Conservation (phyloP, 2,888 invertebrate genomes). For the Polydrusus tereticollis region DNA sequence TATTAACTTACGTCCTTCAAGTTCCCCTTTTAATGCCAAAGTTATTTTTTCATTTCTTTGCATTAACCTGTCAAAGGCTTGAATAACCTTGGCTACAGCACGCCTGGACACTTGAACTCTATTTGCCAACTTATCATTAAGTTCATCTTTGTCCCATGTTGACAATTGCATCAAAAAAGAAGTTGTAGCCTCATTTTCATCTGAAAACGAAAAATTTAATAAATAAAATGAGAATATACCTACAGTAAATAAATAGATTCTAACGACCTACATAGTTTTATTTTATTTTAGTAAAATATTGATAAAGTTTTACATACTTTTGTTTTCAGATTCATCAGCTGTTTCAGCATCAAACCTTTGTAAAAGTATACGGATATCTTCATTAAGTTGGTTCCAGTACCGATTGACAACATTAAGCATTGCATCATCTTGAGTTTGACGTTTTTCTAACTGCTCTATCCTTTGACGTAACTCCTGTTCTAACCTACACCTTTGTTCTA, state of each 20-base stretch:
- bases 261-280: no score
- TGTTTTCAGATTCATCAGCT: constrained; percentile 94
- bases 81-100: constrained; percentile 96
- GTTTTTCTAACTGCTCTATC: constrained; percentile 93
- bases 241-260: no score
- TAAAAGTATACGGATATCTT: constrained; percentile 93
- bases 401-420: constrained; percentile 97
- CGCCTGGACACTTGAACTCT: constrained; percentile 96
- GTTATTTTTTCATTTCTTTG: constrained; percentile 97
- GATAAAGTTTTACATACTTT: constrained; percentile 74
- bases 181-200: constrained; percentile 96
- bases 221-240: constrained; percentile 48
- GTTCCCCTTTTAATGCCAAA: constrained; percentile 86
- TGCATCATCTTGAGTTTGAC: constrained; percentile 97
- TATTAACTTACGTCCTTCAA: constrained; percentile 74
- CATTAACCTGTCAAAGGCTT: constrained; percentile 95
- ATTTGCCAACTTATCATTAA: constrained; percentile 96
- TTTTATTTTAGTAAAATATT: neutral
- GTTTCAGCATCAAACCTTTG: constrained; percentile 98
- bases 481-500: constrained; percentile 91
- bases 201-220: constrained; percentile 67
- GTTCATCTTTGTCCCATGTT: constrained; percentile 97
- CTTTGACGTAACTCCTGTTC: constrained; percentile 90
- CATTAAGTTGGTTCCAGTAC: constrained; percentile 97
- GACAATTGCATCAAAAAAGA: constrained; percentile 95